Base-by-base conservation (phyloP, 1,140 invertebrate genomes). In the Aethina tumida region DNA sequence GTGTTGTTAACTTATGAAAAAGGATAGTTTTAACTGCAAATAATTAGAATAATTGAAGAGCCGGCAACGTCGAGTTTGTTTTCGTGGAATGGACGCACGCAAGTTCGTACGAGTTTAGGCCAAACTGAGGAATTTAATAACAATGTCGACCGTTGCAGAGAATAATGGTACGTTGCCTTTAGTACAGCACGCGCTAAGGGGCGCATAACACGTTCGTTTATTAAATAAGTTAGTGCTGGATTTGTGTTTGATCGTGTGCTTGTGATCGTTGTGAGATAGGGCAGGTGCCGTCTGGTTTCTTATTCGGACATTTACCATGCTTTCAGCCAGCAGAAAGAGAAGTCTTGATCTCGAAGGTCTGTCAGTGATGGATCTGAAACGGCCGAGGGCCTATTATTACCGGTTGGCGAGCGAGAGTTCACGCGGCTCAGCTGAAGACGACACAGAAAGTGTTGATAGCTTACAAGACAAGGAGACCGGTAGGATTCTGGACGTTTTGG, bases 381-480 rank as follows among this genome's bases (percentile, higher is more conserved):
- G 31, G n/a, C 46, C 47, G 2, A 40, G 44, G 16, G 13, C 16
- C 13, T 43, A 43, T 19, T 47, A 47, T 21, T 50, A 46, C 26
- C 43, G 50, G 7, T 37, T 60, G 31, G 56, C 52, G 33, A 56
- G 55, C 31, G 58, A 62, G 42, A 62, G 56, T 35, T 55, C 54
- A 1, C 35, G 32, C 18, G 36, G 37, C 1, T 57, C 55, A 3
- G 36, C 36, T 35, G 53, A 52, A 28, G 56, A 56, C 24, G 54
- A 53, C 30, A 58, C 56, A 7, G 59, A 62, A 43, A 60, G 58
- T 44, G 43, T 62, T 5, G 41, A 54, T 33, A 62, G 59, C 33
- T 28, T 62, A 8, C 59, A 62, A 41, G 56, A 41, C 10, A 48
- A 45, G 38, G 56, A 57, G 35, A 62, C 59, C 36, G 59, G 59